phyloP scores from a whole-genome alignment of 1,140 invertebrate genomes.

The Listronotus bonariensis region DNA sequence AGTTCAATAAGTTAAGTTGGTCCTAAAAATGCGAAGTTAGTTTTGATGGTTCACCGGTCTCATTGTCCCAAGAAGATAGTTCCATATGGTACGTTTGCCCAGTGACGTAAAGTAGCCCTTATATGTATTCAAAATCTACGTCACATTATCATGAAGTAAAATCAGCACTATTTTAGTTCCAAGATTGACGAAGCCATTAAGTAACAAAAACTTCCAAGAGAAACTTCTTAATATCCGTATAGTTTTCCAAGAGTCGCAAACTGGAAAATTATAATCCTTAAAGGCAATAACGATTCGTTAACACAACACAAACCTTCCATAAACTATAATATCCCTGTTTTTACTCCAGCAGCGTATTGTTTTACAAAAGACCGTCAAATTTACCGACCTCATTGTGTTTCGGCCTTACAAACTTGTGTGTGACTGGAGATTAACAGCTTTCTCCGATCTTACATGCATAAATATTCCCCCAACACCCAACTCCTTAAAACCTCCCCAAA shows the following conservation, averaged over 20 bases:
- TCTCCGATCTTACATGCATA: constrained; percentile 49
- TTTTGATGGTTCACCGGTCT: too few relatives aligned
- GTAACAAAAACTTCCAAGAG: constrained; percentile 5
- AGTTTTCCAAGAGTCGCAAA: constrained; percentile 15
- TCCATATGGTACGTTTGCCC: too few relatives aligned
- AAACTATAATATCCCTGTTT: constrained; percentile 47
- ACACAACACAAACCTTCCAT: constrained; percentile 41
- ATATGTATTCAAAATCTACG: too few relatives aligned
- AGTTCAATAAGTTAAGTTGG: too few relatives aligned
- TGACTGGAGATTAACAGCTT: constrained; percentile 49
- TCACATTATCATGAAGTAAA: too few relatives aligned
- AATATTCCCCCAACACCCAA: constrained; percentile 39
- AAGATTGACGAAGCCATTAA: not conserved
- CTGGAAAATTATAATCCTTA: constrained; percentile 30
- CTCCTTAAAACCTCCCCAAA: constrained; percentile 39
- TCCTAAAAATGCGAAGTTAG: too few relatives aligned
- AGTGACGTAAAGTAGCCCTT: too few relatives aligned
- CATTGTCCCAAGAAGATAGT: too few relatives aligned
- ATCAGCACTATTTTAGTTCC: too few relatives aligned
- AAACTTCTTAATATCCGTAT: not conserved
- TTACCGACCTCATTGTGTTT: constrained; percentile 34
- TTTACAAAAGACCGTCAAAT: constrained; percentile 37
- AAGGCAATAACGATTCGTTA: constrained; percentile 36
- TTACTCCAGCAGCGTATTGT: constrained; percentile 38
- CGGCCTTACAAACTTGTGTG: constrained; percentile 46